These are phyloP conservation scores for Bimastos eiseni DNA, from an alignment of 2,888 invertebrate genomes.

Conservation along the genomic window DNA sequence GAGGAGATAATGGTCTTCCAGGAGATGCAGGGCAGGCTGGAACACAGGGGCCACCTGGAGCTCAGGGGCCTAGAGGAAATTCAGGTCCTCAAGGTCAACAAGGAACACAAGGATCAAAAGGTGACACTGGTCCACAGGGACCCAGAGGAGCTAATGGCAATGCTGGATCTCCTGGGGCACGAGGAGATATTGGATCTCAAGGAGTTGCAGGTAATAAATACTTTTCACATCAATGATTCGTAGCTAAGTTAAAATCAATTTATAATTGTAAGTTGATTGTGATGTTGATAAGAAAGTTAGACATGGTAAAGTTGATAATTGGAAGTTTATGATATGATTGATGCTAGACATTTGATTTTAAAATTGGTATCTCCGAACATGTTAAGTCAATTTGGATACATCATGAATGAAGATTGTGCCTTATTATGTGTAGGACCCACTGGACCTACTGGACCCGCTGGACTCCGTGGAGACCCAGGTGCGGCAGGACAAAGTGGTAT, in stretches of 20 bases:
- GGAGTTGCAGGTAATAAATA: constrained; percentile 6
- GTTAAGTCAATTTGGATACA: neutral
- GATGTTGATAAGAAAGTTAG: neutral
- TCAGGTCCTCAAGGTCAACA: constrained; percentile 39
- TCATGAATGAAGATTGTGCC: neutral
- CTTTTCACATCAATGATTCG: neutral
- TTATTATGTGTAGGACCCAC: constrained; percentile 15
- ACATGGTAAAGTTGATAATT: neutral
- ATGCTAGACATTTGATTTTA: neutral
- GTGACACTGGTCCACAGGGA: constrained; percentile 28
- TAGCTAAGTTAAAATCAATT: neutral
- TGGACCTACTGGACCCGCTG: constrained; percentile 22
- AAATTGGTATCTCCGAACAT: neutral
- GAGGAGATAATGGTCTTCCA: constrained; percentile 35
- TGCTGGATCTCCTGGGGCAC: constrained; percentile 31
- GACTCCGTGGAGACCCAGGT: constrained; percentile 39
- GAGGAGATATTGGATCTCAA: neutral
- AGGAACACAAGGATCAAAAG: constrained; percentile 33
- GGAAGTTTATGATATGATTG: neutral
- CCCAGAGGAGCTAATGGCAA: constrained; percentile 29
- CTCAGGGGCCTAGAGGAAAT: constrained; percentile 36
- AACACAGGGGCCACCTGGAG: constrained; percentile 40
- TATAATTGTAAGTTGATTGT: neutral
- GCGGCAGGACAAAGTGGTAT: constrained; percentile 31
- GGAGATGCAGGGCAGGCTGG: constrained; percentile 39